phyloP scores from a whole-genome alignment of 2,113 vertebrate genomes.

The Urocynchramus pylzowi region DNA sequence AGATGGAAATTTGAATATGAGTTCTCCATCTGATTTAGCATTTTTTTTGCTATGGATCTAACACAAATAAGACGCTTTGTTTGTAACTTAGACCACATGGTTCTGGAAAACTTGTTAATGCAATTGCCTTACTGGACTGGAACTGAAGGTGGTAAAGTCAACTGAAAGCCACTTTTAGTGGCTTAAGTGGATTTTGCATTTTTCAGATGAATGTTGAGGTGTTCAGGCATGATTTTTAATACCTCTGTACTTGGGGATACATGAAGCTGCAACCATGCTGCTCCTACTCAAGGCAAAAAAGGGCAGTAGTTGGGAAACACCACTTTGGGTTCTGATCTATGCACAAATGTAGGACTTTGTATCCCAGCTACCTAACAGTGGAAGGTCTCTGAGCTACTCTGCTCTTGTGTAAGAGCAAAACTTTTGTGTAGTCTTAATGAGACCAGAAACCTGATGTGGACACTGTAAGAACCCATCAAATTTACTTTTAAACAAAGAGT shows the following conservation, averaged over 20 bases:
- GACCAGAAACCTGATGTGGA: background rate
- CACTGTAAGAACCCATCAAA: background rate
- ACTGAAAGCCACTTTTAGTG: background rate
- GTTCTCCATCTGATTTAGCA: background rate
- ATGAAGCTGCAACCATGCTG: background rate
- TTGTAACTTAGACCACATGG: background rate
- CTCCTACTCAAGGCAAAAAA: background rate
- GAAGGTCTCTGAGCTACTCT: background rate
- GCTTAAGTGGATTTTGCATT: background rate
- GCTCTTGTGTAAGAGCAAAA: background rate
- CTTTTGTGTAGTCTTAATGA: background rate
- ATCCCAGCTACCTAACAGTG: background rate
- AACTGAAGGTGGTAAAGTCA: background rate
- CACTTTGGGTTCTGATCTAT: background rate
- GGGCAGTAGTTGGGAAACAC: background rate
- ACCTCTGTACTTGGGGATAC: accelerated
- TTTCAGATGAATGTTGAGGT: background rate
- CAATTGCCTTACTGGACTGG: background rate
- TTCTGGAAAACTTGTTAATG: background rate
- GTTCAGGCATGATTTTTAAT: background rate
- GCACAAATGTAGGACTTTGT: background rate
- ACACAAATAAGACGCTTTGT: background rate
- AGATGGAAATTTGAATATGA: background rate
- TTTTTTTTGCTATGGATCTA: background rate
- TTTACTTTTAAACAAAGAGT: background rate